A percentile compares a stretch with the other conserved stretches of the same genome.
Evolutionary conservation across 1,140 invertebrate species (phyloP).

Genomic region (Hycleus cichorii): DNA sequence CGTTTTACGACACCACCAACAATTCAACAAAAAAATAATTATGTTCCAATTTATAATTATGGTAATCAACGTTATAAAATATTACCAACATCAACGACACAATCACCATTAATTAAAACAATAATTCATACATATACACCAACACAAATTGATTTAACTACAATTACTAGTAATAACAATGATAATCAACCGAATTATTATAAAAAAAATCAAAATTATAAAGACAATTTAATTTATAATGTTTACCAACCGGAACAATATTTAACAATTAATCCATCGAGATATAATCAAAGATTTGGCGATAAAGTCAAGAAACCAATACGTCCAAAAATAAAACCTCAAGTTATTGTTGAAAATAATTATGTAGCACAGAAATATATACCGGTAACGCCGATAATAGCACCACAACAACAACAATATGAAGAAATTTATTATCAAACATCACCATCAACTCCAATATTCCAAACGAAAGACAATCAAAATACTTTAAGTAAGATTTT

Average conservation of each 20-base stretch:
- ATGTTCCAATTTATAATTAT: constrained; percentile 15
- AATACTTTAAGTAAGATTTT: constrained; percentile 44
- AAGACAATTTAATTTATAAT: background rate
- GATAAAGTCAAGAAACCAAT: background rate
- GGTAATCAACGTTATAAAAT: background rate
- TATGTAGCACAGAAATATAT: constrained; percentile 15
- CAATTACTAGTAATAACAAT: background rate
- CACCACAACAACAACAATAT: background rate
- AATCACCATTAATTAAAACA: constrained; percentile 27
- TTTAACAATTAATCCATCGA: no score
- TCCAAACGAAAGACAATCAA: background rate
- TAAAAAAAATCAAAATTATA: background rate
- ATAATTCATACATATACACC: constrained; percentile 37
- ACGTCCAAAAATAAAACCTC: background rate
- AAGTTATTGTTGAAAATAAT: constrained; percentile 15
- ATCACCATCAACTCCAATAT: constrained; percentile 1
- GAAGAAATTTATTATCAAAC: constrained; percentile 16
- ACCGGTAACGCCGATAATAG: background rate
- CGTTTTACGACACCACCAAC: background rate
- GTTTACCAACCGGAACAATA: no score
- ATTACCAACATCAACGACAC: constrained; percentile 2
- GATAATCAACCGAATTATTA: background rate
- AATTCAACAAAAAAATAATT: constrained; percentile 14
- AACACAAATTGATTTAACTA: constrained; percentile 32
- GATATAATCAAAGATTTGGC: no score